Percentiles rank a stretch among this genome's conserved stretches.
These are phyloP conservation scores for Falco biarmicus DNA, from an alignment of 2,797 vertebrate species.

Conservation along the genomic window DNA sequence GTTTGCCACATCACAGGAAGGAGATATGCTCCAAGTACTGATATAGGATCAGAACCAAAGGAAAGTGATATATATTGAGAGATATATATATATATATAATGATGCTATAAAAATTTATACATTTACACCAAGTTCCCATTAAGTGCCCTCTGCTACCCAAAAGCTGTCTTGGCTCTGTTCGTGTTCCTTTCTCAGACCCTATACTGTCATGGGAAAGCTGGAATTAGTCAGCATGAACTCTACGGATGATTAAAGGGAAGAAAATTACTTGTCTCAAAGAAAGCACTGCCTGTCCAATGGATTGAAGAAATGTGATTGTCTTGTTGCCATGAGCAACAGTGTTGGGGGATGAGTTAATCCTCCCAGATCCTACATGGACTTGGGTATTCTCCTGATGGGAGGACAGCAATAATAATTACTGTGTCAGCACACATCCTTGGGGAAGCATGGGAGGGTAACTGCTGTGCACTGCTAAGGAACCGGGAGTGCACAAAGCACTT, in stretches of 20 bases:
- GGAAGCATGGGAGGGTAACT: constrained; percentile 3
- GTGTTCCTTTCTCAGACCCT: neutral
- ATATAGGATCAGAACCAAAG: neutral
- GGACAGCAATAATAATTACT: constrained; percentile 45
- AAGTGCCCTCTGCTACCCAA: neutral
- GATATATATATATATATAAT: neutral
- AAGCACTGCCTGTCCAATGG: constrained; percentile 62
- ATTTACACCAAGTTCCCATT: neutral
- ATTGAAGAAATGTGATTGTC: constrained; percentile 57
- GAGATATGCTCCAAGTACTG: neutral
- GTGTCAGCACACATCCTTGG: constrained; percentile 42
- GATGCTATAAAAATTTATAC: neutral
- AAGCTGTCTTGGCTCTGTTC: constrained; percentile 8
- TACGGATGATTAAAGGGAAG: constrained; percentile 60
- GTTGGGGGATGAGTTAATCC: constrained; percentile 66
- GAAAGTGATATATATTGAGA: neutral
- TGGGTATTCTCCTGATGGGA: constrained; percentile 48
- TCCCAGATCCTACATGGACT: constrained; percentile 52
- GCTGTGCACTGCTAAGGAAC: neutral
- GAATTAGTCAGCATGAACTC: constrained; percentile 67
- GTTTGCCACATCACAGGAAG: neutral
- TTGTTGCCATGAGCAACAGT: constrained; percentile 67
- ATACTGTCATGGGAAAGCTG: constrained; percentile 44
- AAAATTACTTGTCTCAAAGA: constrained; percentile 64
- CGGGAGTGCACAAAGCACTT: neutral